Base-by-base conservation (phyloP, 1,140 invertebrate genomes). In the Bathynomus jamesi region DNA sequence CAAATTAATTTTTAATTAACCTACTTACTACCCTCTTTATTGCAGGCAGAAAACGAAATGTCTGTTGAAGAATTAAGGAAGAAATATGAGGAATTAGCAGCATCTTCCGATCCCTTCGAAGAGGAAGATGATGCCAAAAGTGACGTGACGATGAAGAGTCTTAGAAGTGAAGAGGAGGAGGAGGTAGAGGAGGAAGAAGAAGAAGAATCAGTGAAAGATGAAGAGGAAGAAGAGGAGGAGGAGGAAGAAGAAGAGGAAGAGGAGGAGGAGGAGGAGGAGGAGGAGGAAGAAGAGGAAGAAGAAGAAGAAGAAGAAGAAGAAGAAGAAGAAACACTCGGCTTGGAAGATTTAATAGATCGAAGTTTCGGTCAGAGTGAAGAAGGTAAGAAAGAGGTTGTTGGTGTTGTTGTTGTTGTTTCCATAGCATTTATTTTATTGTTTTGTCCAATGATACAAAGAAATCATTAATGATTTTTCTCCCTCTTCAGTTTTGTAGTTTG, bases 61-160 rank as follows among this genome's bases (percentile, higher is more conserved):
- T 87, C 88, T 28, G 87, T 93, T 64, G 91, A 94, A 79, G 89
- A 93, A 78, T 80, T 94, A 31, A 83, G 87, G 75, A 86, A 86
- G 21, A 93, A 91, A 82, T 93, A 93, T 81, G 70, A 28, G 84
- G 85, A 73, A 60, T 65, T 70, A 40, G 71, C 69, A 40, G 32
- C 72, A 83, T 82, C 74, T 74, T 81, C 28, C 79, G 82, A 25
- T 78, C 81, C 21, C 64, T 75, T 53, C 76, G 73, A 71, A 13
- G 78, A 80, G 46, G 73, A 77, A 29, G 76, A 79, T 61, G 65
- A 78, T 65, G 78, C 79, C 60, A 78, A 76, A 30, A 79, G 83
- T 70, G 78, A 82, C 74, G 73, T 81, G 70, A 76, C 31, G 0
- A 80, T 83, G 30, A 67, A 46, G 80, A 82, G 40, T 80, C 82